These are phyloP conservation scores for Acanthaster planci DNA, from an alignment of 35 echinoderm and acorn worm genomes.

Conservation along the genomic window DNA sequence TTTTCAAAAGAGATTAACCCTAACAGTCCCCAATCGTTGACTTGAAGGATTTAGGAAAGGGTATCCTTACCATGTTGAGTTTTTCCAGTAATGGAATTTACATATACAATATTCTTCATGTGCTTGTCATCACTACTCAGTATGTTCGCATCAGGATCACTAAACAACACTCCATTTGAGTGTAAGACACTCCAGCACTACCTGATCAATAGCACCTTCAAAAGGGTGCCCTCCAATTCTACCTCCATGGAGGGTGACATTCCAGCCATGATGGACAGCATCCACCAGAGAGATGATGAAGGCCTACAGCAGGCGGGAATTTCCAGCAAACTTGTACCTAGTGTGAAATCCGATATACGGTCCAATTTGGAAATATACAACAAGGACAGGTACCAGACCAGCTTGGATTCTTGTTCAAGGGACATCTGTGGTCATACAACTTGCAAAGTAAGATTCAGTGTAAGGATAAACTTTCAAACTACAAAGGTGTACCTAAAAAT, in stretches of 20 bases:
- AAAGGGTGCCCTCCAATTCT: background rate
- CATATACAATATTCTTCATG: too few species aligned
- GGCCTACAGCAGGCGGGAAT: background rate
- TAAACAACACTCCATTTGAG: too few species aligned
- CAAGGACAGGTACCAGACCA: background rate
- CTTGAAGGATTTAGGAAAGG: too few species aligned
- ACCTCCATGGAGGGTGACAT: conserved; percentile 2
- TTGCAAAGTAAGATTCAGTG: background rate
- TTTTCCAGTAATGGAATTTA: too few species aligned
- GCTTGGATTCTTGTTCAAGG: background rate
- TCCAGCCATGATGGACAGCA: background rate
- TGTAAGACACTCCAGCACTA: background rate
- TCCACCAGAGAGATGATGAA: background rate
- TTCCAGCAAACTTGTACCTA: background rate
- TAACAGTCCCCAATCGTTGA: too few species aligned
- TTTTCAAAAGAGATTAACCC: too few species aligned
- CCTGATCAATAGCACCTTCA: conserved; percentile 16
- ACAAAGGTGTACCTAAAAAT: too few species aligned
- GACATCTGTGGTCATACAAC: conserved; percentile 16
- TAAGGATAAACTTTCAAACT: background rate
- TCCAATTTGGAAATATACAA: background rate
- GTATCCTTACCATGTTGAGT: too few species aligned
- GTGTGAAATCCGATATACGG: background rate
- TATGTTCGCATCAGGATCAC: too few species aligned
- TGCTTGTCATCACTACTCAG: too few species aligned